Evolutionary conservation across 2,797 vertebrate species (phyloP), one percentile per base, ranked within the genome.

Genomic region (Sternarchorhynchus goeldii): DNA sequence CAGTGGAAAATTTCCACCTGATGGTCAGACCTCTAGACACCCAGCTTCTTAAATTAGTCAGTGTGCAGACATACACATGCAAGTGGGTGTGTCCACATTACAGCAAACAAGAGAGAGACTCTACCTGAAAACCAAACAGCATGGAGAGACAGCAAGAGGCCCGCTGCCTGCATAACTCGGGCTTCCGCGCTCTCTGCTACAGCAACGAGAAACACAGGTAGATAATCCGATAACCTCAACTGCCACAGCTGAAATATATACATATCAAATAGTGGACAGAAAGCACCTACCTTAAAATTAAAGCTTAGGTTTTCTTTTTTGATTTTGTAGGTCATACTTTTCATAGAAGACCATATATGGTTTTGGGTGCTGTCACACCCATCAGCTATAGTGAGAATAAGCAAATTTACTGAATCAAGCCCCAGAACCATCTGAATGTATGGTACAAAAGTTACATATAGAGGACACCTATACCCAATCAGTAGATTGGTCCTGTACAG

Each of bases 11-110:
- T 39, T 34, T 72, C 56, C 56, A 58, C 71, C 32, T 66, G 84
- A 88, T 90, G 90, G 90, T 87, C 83, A 86, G 87, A 87, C 87
- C 89, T 80, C 88, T 57, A 12, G n/a, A 31, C 77, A 66, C 39
- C 67, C 34, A 39, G 25, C 45, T 31, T 10, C 31, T 57, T 60
- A 75, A 80, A 6, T 56, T 36, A 41, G 34, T 65, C 17, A 34
- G 45, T 50, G 41, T 45, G 45, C 14, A 50, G 45, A 50, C 45
- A 50, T 50, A 50, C 10, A 12, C 45, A 50, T 50, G 8, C 10
- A 12, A 16, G 45, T 50, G 45, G 45, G 45, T 50, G 45, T 50
- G 45, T 50, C 45, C 10, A 12, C 10, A 12, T 50, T 10, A 50
- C 45, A 50, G 45, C 41, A 45, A 45, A 10, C 8, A 12, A 50